Conservation (phyloP, 2,797 vertebrate genomes). For the Premnoplex brunnescens region DNA sequence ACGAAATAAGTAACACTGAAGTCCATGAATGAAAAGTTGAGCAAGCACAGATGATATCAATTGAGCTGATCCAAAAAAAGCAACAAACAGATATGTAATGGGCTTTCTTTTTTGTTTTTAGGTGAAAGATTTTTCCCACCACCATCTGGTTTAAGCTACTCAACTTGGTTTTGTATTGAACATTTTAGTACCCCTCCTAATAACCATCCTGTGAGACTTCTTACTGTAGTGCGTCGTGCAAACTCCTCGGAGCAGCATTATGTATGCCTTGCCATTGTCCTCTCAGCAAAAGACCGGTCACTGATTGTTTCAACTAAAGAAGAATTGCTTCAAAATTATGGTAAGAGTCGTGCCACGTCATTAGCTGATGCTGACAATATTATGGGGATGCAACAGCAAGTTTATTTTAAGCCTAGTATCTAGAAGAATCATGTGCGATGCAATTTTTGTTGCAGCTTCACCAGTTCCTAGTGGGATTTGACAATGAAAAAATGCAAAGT, state of each 20-base stretch:
- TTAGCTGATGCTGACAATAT: not conserved
- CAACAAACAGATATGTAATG: not conserved
- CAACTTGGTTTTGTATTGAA: conserved; percentile 97
- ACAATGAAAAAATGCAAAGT: not conserved
- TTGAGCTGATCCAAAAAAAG: not conserved
- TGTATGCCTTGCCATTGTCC: conserved; percentile 88
- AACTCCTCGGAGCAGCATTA: conserved; percentile 95
- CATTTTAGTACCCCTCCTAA: conserved; percentile 87
- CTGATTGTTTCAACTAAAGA: conserved; percentile 95
- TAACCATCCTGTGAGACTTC: conserved; percentile 89
- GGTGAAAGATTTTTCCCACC: conserved; percentile 95
- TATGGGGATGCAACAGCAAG: not conserved
- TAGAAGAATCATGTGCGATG: not conserved
- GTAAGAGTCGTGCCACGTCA: conserved; percentile 67
- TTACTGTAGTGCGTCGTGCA: conserved; percentile 90
- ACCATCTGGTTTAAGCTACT: conserved; percentile 93
- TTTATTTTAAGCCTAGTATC: not conserved
- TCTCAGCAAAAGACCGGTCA: conserved; percentile 91
- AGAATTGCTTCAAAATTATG: conserved; percentile 92
- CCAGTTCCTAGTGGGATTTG: not conserved
- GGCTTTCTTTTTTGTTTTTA: conserved; percentile 53
- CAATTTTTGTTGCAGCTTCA: not conserved
- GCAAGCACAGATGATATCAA: not conserved
- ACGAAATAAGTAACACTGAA: not conserved
- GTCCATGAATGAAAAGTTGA: not conserved